A percentile compares a stretch with the other conserved stretches of the same genome.
Conservation (phyloP, 2,797 vertebrate genomes). For the Thaleichthys pacificus region DNA sequence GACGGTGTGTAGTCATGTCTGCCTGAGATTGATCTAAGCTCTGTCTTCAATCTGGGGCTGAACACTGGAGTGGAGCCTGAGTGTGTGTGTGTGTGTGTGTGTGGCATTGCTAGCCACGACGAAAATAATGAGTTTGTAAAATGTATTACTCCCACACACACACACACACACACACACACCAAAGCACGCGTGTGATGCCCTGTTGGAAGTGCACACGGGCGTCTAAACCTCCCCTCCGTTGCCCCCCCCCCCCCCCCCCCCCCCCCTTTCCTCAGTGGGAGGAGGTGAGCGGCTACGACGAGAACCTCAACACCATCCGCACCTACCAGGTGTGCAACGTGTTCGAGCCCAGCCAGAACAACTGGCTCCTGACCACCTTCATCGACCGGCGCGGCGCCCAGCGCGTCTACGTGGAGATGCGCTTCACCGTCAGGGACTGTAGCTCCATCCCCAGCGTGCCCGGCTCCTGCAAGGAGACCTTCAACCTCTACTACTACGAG, state of each 20-base stretch:
- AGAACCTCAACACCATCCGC: slow-evolving; percentile 98
- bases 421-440: slow-evolving; percentile 97
- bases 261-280: slow-evolving; percentile 95
- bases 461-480: slow-evolving; percentile 97
- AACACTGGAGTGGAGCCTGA: too few relatives aligned
- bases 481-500: slow-evolving; percentile 98
- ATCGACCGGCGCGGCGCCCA: slow-evolving; percentile 90
- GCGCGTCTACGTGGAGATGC: slow-evolving; percentile 96
- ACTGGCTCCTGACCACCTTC: slow-evolving; percentile 98
- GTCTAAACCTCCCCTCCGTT: slow-evolving; percentile 58
- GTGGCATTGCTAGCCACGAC: too few relatives aligned
- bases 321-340: slow-evolving; percentile 99
- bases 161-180: not conserved
- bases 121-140: too few relatives aligned
- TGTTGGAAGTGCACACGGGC: too few relatives aligned
- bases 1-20: slow-evolving; percentile 4
- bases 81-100: not conserved
- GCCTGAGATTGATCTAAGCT: slow-evolving; percentile 1
- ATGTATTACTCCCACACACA: not conserved
- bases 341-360: slow-evolving; percentile 97
- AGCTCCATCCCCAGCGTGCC: slow-evolving; percentile 97
- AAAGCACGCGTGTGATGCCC: too few relatives aligned
- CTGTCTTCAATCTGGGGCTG: not conserved
- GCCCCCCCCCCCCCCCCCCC: slow-evolving; percentile 96
- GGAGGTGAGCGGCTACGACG: slow-evolving; percentile 97